These are phyloP conservation scores for Mobula birostris DNA, from an alignment of 2,113 vertebrate genomes.

Conservation along the genomic window DNA sequence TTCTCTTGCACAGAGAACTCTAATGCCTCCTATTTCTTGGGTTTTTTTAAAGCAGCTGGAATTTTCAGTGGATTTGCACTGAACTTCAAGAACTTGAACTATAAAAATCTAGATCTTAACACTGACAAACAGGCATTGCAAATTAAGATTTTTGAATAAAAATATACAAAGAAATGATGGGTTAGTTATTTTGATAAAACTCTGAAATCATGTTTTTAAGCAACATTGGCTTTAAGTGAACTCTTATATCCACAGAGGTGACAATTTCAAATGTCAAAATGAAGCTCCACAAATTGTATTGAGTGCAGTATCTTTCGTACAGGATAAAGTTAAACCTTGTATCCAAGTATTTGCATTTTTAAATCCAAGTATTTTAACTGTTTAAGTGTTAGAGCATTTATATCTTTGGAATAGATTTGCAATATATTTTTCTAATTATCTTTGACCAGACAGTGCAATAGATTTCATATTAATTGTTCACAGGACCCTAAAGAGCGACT, in stretches of 20 bases:
- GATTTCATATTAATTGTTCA: conserved; percentile 28
- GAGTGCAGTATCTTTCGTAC: background rate
- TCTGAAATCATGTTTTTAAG: background rate
- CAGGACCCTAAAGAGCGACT: conserved; percentile 97
- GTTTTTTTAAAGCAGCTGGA: background rate
- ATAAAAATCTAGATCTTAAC: background rate
- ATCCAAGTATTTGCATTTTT: background rate
- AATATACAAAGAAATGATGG: background rate
- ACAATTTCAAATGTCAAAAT: background rate
- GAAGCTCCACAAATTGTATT: background rate
- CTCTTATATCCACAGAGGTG: background rate
- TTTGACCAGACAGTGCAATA: background rate
- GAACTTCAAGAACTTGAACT: too few relatives aligned
- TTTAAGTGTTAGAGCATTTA: background rate
- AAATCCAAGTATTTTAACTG: background rate
- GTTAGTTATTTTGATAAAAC: background rate
- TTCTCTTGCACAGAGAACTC: too few relatives aligned
- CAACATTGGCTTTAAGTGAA: background rate
- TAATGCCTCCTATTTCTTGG: too few relatives aligned
- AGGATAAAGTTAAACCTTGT: background rate
- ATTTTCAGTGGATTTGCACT: background rate
- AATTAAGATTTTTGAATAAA: background rate
- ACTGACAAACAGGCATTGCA: background rate
- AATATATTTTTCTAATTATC: background rate
- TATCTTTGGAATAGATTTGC: background rate